Evolutionary conservation across 2,797 vertebrate genomes (phyloP).

Genomic region (Chaunax sp.): DNA sequence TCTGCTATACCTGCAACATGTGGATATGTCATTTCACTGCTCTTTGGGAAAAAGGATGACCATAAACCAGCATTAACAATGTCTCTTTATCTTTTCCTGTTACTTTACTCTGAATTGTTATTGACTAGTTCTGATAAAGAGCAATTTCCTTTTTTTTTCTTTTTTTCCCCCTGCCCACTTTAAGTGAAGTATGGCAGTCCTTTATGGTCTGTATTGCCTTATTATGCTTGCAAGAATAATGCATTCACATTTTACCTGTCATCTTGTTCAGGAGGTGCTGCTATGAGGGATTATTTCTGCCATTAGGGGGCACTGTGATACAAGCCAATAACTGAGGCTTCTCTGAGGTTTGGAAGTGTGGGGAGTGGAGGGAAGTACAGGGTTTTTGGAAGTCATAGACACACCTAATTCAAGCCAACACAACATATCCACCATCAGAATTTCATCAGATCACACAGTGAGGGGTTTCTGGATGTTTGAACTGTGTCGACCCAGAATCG

Average conservation of each 20-base stretch:
- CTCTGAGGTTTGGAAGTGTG: conserved; percentile 42
- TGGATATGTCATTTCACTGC: conserved; percentile 24
- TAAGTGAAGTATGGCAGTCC: no score
- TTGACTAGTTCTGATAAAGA: not conserved
- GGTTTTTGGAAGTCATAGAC: conserved; percentile 67
- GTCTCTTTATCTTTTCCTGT: no score
- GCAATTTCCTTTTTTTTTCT: no score
- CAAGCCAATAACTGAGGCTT: conserved; percentile 51
- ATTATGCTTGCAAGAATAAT: conserved; percentile 4
- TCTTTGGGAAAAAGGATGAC: not conserved
- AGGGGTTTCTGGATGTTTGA: conserved; percentile 63
- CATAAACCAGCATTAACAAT: no score
- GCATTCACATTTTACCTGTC: conserved; percentile 30
- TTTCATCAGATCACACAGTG: conserved; percentile 67
- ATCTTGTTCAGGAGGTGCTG: conserved; percentile 23
- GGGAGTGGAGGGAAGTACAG: conserved; percentile 39
- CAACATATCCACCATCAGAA: conserved; percentile 53
- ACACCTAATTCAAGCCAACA: conserved; percentile 61
- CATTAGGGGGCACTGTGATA: conserved; percentile 86
- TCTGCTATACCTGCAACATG: conserved; percentile 32
- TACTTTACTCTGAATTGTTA: not conserved
- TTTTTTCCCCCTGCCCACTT: no score
- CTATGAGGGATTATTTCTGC: conserved; percentile 15
- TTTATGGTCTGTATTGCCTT: no score
- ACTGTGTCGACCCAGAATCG: conserved; percentile 55